Conservation (phyloP, 2,797 vertebrate species). For the Babyrousa celebensis region DNA sequence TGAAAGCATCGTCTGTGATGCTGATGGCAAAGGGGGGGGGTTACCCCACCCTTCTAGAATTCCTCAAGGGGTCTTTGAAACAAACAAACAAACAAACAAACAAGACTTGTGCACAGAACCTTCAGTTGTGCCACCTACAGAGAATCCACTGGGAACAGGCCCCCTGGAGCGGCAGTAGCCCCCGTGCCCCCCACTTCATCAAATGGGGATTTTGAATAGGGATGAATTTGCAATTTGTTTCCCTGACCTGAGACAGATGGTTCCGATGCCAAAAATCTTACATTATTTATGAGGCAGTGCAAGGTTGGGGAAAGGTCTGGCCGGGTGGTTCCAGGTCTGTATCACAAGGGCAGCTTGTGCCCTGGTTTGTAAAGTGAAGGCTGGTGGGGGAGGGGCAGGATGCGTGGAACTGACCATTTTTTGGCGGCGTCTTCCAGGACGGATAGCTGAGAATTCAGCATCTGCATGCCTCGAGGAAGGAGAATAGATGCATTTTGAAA, state of each 20-base stretch:
- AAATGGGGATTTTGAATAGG: conserved; percentile 46
- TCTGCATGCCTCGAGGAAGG: neutral
- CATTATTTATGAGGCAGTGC: conserved; percentile 74
- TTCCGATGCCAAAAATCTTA: conserved; percentile 51
- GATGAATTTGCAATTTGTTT: conserved; percentile 65
- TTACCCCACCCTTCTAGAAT: neutral
- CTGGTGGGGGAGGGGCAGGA: neutral
- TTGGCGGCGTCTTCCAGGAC: conserved; percentile 17
- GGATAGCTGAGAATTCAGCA: neutral
- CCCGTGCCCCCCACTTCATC: neutral
- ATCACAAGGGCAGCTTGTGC: neutral
- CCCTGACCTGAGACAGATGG: conserved; percentile 61
- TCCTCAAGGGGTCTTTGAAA: conserved; percentile 40
- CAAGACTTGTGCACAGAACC: neutral
- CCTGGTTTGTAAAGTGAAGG: conserved; percentile 24
- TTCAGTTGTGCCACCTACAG: neutral
- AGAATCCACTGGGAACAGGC: neutral
- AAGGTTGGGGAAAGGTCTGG: neutral
- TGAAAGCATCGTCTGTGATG: neutral
- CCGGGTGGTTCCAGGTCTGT: neutral
- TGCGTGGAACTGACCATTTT: neutral
- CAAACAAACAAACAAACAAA: conserved; percentile 31
- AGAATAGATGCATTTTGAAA: conserved; percentile 41
- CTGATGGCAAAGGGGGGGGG: neutral
- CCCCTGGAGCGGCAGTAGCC: neutral